A percentile compares a stretch with the other conserved stretches of the same genome.
phyloP scores from a whole-genome alignment of 2,797 vertebrate species.

The Spinibarbus caldwelli region DNA sequence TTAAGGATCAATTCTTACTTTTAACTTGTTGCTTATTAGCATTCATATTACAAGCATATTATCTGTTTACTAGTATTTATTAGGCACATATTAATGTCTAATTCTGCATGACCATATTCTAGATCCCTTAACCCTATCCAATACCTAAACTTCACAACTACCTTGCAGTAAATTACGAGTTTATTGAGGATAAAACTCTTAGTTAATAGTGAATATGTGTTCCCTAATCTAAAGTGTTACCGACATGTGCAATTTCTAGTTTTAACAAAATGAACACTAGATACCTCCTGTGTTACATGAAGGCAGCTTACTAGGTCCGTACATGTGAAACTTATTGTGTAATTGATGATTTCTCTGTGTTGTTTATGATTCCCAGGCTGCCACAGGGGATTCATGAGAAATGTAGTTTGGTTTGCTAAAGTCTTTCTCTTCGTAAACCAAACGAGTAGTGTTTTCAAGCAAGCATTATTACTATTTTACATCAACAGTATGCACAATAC shows the following conservation, averaged over 20 bases:
- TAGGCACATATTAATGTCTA: not conserved
- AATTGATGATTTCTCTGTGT: slow-evolving; percentile 11
- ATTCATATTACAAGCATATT: not conserved
- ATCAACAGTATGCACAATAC: not conserved
- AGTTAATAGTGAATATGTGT: too few species aligned
- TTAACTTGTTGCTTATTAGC: not conserved
- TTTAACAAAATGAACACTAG: not conserved
- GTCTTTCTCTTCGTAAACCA: not conserved
- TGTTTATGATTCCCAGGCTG: slow-evolving; percentile 9
- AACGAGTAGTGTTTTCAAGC: not conserved
- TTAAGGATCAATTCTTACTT: not conserved
- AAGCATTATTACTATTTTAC: not conserved
- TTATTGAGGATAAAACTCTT: too few species aligned
- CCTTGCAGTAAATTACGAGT: not conserved
- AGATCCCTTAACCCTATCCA: not conserved
- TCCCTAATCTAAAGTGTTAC: too few species aligned
- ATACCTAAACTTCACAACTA: not conserved
- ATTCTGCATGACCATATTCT: not conserved
- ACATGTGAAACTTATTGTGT: slow-evolving; percentile 15
- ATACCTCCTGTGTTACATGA: not conserved
- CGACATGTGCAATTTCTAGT: not conserved
- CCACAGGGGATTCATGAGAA: not conserved
- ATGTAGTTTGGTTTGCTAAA: slow-evolving; percentile 1
- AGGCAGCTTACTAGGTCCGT: not conserved
- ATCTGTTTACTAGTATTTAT: not conserved